Evolutionary conservation across 2,888 invertebrate species (phyloP).

Genomic region (Operophtera brumata): DNA sequence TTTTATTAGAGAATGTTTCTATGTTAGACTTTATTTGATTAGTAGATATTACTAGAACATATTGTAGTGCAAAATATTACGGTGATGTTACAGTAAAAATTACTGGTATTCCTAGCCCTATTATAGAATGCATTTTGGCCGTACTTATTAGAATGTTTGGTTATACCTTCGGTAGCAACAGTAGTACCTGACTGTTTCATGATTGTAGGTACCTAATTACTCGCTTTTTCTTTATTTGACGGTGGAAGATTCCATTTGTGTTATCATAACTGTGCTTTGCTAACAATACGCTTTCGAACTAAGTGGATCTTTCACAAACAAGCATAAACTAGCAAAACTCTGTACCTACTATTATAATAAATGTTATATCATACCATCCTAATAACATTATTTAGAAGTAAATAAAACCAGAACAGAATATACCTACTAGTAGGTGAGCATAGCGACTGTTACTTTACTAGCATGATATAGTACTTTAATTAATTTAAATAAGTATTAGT

Average conservation of each 20-base stretch:
- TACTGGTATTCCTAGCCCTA: conserved; percentile 29
- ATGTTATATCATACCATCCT: conserved; percentile 18
- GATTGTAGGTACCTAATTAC: conserved; percentile 10
- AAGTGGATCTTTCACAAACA: conserved; percentile 35
- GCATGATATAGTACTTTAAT: conserved; percentile 20
- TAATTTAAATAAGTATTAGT: background rate
- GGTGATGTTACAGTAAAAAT: conserved; percentile 14
- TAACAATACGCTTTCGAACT: conserved; percentile 30
- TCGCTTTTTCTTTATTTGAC: conserved; percentile 16
- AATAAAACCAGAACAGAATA: background rate
- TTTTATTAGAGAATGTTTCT: conserved; percentile 36
- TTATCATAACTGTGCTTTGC: conserved; percentile 29
- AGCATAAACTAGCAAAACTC: conserved; percentile 14
- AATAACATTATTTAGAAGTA: conserved; percentile 11
- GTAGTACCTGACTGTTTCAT: conserved; percentile 40
- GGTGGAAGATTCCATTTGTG: conserved; percentile 34
- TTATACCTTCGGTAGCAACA: conserved; percentile 2
- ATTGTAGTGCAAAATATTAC: conserved; percentile 18
- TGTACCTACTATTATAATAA: conserved; percentile 18
- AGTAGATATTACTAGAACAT: conserved; percentile 31
- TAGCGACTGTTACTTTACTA: conserved; percentile 28
- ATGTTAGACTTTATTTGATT: conserved; percentile 32
- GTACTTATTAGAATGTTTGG: conserved; percentile 23
- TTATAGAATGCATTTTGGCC: conserved; percentile 41
- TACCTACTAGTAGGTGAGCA: conserved; percentile 17